These are phyloP conservation scores for Protosalanx chinensis DNA, from an alignment of 2,797 vertebrate genomes.

Conservation along the genomic window DNA sequence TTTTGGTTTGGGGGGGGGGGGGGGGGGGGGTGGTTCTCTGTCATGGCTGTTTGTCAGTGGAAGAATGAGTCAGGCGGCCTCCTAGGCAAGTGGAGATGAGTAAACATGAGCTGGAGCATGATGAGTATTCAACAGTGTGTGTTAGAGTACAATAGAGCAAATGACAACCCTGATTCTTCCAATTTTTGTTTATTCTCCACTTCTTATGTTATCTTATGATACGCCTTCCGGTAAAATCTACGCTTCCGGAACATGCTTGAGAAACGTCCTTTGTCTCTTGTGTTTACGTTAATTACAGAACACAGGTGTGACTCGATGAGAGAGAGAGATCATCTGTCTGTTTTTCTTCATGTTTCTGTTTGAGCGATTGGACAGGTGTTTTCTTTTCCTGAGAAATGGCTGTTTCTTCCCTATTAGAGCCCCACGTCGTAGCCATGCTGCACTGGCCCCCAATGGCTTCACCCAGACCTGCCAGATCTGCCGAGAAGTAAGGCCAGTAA, in stretches of 20 bases:
- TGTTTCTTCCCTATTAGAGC: conserved; percentile 46
- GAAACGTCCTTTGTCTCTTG: conserved; percentile 29
- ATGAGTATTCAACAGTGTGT: no score
- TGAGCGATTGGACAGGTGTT: conserved; percentile 57
- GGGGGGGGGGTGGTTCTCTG: conserved; percentile 20
- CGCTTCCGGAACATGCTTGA: conserved; percentile 40
- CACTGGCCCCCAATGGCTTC: conserved; percentile 57
- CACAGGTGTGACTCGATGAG: conserved; percentile 51
- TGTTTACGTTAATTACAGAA: conserved; percentile 51
- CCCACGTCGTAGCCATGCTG: conserved; percentile 36
- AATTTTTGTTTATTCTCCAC: conserved; percentile 27
- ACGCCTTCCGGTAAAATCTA: conserved; percentile 31
- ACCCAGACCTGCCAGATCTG: conserved; percentile 52
- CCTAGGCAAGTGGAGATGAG: conserved; percentile 37
- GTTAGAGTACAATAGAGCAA: no score
- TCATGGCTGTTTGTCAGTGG: conserved; percentile 24
- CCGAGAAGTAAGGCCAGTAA: conserved; percentile 61
- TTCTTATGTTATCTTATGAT: no score
- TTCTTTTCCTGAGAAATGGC: conserved; percentile 26
- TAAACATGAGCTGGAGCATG: not conserved
- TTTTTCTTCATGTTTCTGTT: conserved; percentile 37
- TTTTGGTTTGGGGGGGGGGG: conserved; percentile 26
- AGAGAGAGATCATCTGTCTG: conserved; percentile 41
- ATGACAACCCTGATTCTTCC: not conserved
- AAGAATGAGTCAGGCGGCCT: conserved; percentile 20